Evolutionary conservation across 2,888 invertebrate genomes (phyloP).

Genomic region (Synergus laeviventris): DNA sequence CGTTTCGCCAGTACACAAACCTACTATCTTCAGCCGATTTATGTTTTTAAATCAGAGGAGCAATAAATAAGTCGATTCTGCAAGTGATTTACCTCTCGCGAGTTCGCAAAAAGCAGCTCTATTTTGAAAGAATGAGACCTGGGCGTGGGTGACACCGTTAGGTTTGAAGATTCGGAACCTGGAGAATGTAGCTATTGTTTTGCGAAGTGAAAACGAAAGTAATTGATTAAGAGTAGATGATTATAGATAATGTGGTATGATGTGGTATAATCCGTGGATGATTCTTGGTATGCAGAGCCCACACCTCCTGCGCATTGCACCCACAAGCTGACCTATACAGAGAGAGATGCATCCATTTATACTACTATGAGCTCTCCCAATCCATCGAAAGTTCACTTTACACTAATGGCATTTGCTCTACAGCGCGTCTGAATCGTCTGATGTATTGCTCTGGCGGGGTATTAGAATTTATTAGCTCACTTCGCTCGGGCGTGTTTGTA

Average conservation of each 20-base stretch:
- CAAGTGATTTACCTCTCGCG: slow-evolving; percentile 2
- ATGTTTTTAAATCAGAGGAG: slow-evolving; percentile 8
- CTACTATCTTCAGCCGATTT: slow-evolving; percentile 26
- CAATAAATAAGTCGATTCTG: slow-evolving; percentile 18
- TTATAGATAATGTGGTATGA: slow-evolving; percentile 13
- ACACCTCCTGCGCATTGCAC: slow-evolving; percentile 60
- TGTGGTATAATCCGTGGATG: slow-evolving; percentile 44
- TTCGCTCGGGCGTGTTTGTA: slow-evolving; percentile 62
- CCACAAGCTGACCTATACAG: slow-evolving; percentile 65
- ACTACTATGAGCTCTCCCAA: slow-evolving; percentile 56
- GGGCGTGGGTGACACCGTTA: too few species aligned
- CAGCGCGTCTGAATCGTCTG: slow-evolving; percentile 46
- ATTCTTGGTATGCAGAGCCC: slow-evolving; percentile 63
- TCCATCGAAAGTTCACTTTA: slow-evolving; percentile 72
- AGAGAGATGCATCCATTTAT: slow-evolving; percentile 53
- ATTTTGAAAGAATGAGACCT: background rate
- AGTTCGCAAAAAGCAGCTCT: background rate
- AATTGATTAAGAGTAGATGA: background rate
- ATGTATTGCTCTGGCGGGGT: slow-evolving; percentile 57
- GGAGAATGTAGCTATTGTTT: too few species aligned
- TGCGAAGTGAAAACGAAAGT: too few species aligned
- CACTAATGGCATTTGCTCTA: slow-evolving; percentile 69
- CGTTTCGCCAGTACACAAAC: slow-evolving; percentile 12
- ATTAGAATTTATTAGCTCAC: slow-evolving; percentile 70
- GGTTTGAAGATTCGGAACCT: too few species aligned